Base-by-base conservation (phyloP, 2,113 vertebrate genomes). In the Indicator maculatus region DNA sequence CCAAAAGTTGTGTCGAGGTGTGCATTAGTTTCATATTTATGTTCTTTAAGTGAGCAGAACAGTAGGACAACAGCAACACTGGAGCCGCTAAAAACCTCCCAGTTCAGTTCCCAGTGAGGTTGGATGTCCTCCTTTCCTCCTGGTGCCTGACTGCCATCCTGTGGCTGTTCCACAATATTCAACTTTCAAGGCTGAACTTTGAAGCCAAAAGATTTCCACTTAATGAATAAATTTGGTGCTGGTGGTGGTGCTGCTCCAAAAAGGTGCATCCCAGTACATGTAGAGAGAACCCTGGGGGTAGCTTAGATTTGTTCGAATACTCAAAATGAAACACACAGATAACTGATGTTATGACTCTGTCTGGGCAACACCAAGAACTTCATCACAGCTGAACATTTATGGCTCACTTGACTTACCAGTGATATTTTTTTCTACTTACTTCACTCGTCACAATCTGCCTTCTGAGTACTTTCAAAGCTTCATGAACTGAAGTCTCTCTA, bases 101-200 rank as follows among this genome's bases (percentile, higher is more conserved):
- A 5, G 14, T 65, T 26, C 30, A 6, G 52, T 9, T 61, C 28
- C 38, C 23, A 3, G 6, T 0, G 23, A 69, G 23, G 36, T 0
- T 21, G 39, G n/a, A 31, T 3, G 24, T n/a, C 36, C 41, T 64
- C 8, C 53, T 47, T 59, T 41, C 70, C 33, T 74, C 10, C 59
- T 58, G 58, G 30, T 63, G n/a, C 20, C 79, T 9, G 66, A 38
- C 76, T 95, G 91, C 88, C 93, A 86, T 18, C 87, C 44, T 31
- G 89, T 90, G 88, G 89, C 70, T 33, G 4, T 31, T 74, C 38
- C 80, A 53, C 9, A 18, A 14, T 0, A 6, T 19, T 78, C 74
- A 65, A 14, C 12, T 50, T 26, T 16, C 59, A 5, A 1, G 41
- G 27, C 56, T 63, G 38, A 66, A 53, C 27, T 41, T 4, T 14